Conservation (phyloP, 2,113 vertebrate species). For the Leuciscus idus region DNA sequence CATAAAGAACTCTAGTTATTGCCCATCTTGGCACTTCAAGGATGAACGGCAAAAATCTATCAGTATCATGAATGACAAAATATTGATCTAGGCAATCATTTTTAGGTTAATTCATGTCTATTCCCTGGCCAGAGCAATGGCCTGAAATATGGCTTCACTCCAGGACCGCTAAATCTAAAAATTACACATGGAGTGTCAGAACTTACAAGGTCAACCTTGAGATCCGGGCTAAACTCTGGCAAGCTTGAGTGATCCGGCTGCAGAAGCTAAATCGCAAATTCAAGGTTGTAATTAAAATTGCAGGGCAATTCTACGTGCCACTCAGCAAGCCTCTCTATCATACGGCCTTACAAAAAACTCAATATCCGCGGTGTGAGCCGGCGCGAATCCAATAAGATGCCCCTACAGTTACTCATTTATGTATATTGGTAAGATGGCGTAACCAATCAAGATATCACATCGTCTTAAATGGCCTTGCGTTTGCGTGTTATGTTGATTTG, state of each 20-base stretch:
- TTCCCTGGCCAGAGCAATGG: constrained; percentile 31
- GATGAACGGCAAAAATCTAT: constrained; percentile 62
- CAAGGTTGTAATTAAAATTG: constrained; percentile 52
- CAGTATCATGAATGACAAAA: constrained; percentile 59
- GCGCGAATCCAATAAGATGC: constrained; percentile 27
- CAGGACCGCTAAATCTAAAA: constrained; percentile 50
- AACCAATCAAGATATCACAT: constrained; percentile 37
- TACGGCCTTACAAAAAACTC: constrained; percentile 1
- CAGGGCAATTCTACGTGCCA: not conserved
- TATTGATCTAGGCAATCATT: constrained; percentile 72
- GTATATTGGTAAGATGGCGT: constrained; percentile 7
- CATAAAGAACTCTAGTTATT: constrained; percentile 51
- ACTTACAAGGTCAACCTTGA: constrained; percentile 64
- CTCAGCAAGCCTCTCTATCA: not conserved
- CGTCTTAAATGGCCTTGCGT: constrained; percentile 8
- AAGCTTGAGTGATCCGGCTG: constrained; percentile 51
- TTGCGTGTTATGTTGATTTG: constrained; percentile 36
- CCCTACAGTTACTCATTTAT: constrained; percentile 19
- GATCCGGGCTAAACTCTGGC: constrained; percentile 25
- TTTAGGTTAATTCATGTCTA: constrained; percentile 62
- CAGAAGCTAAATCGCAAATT: constrained; percentile 42
- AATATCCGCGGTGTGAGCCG: not conserved
- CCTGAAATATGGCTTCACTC: constrained; percentile 64
- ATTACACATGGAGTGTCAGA: constrained; percentile 55
- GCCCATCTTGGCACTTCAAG: constrained; percentile 46